Base-by-base conservation (phyloP, 2,888 invertebrate genomes). In the Pristionchus japonicus region DNA sequence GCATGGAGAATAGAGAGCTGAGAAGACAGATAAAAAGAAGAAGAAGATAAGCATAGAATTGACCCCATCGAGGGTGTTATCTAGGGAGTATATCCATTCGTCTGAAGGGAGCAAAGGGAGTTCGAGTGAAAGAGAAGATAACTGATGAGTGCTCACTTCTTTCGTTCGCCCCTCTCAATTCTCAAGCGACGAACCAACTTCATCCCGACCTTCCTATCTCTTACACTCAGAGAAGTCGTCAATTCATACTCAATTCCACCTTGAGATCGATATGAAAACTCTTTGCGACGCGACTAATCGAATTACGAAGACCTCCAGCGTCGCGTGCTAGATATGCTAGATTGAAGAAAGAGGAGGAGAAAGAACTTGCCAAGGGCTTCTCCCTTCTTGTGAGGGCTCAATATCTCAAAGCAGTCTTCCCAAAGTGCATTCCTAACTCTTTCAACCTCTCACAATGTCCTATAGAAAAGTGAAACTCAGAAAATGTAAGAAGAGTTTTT, bases 221-320 rank as follows among this genome's bases (percentile, higher is more conserved):
- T 80, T 15, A 80, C 80, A 43, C 80, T 47, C 43, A 47, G 47
- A 23, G 20, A 80, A 27, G 37, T 80, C 11, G 27, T 27, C 34
- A 80, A 80, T 43, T 43, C 64, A 64, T 64, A 64, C 3, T 1
- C 64, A 31, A 64, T 64, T 64, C 64, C 9, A 64, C 64, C 27
- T 64, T 64, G 64, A 64, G 64, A 64, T 64, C 27, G 31, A 70
- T 70, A 70, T 34, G 70, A 70, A 70, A 37, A 37, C 37, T 70
- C 70, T 70, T 64, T 20, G 37, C 7, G 34, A 37, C 37, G 4
- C 20, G 37, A n/a, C 37, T 70, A 70, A 70, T 70, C 70, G 37
- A 70, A 70, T 70, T 70, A 70, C 70, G 70, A 70, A 70, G 70
- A 70, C 70, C 70, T 37, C 34, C 34, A 70, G 20, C 70, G 27